Evolutionary conservation across 2,888 invertebrate species (phyloP).

Genomic region (Plagodis pulveraria): DNA sequence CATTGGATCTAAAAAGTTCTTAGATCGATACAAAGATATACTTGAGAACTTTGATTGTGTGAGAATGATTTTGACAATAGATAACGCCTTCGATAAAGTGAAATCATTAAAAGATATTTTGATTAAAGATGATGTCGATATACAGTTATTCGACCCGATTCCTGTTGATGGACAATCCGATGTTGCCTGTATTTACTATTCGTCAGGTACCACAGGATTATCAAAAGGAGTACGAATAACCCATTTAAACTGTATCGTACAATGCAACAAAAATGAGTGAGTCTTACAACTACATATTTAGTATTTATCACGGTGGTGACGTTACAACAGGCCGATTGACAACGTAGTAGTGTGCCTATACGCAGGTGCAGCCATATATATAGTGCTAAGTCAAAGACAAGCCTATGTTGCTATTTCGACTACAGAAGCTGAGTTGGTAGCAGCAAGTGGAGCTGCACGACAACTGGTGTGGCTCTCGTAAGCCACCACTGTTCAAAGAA

Average conservation of each 20-base stretch:
- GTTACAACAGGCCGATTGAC: no score
- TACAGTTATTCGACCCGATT: conserved; percentile 66
- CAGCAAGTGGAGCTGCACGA: no score
- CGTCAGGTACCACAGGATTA: conserved; percentile 89
- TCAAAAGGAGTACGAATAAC: conserved; percentile 88
- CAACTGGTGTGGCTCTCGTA: no score
- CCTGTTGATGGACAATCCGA: conserved; percentile 71
- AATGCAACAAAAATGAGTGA: conserved; percentile 62
- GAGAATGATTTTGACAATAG: conserved; percentile 54
- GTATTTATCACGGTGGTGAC: no score
- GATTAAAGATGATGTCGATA: conserved; percentile 47
- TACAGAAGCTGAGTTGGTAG: no score
- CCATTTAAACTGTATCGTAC: conserved; percentile 82
- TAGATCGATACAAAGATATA: conserved; percentile 64
- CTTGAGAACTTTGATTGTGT: conserved; percentile 55
- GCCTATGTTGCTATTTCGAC: no score
- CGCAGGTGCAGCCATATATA: no score
- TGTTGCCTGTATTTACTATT: conserved; percentile 82
- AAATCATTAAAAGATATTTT: conserved; percentile 49
- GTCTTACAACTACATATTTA: conserved; percentile 16
- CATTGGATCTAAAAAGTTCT: conserved; percentile 84
- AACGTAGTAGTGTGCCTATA: no score
- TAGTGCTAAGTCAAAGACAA: no score
- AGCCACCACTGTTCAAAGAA: no score
- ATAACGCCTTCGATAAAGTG: conserved; percentile 45